Base-by-base conservation (phyloP, 2,888 invertebrate genomes). In the Lagria hirta region DNA sequence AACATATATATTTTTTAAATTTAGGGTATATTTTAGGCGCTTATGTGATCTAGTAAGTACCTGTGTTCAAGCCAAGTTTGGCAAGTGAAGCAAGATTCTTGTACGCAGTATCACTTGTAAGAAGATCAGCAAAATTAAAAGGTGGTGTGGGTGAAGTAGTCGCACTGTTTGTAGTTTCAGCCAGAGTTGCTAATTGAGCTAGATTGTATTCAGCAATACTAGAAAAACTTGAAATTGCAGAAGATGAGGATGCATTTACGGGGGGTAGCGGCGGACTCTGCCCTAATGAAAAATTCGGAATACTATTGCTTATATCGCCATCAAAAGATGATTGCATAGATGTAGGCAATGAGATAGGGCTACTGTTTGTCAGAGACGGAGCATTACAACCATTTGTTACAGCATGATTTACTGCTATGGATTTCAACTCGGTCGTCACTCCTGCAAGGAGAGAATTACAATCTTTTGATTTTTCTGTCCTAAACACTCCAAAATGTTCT, bases 11-110 rank as follows among this genome's bases (percentile, higher is more conserved):
- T n/a, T n/a, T n/a, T n/a, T n/a, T n/a, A n/a, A n/a, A n/a, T n/a
- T n/a, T n/a, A n/a, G n/a, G n/a, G n/a, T n/a, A n/a, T n/a, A n/a
- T n/a, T n/a, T n/a, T n/a, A n/a, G n/a, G n/a, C n/a, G n/a, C n/a
- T n/a, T n/a, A n/a, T n/a, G n/a, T n/a, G n/a, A n/a, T n/a, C n/a
- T n/a, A n/a, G n/a, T n/a, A n/a, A n/a, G n/a, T 68, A 84, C 84
- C 83, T 62, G 81, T 77, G 60, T 70, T 74, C 33, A 84, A 71
- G 62, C 91, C 91, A 41, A 93, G 77, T 71, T 93, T 93, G 44
- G 91, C 91, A 45, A 94, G 80, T 15, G 90, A 91, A 66, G 93
- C 90, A 53, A 94, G 76, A 73, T 93, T 94, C 71, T 88, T 89
- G 59, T 89, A 83, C 6, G 91, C 89, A 60, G 87, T 84, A 61